Percentiles rank a stretch among this genome's conserved stretches.
Conservation (phyloP, 2,113 vertebrate species). For the Chinchilla lanigera region DNA sequence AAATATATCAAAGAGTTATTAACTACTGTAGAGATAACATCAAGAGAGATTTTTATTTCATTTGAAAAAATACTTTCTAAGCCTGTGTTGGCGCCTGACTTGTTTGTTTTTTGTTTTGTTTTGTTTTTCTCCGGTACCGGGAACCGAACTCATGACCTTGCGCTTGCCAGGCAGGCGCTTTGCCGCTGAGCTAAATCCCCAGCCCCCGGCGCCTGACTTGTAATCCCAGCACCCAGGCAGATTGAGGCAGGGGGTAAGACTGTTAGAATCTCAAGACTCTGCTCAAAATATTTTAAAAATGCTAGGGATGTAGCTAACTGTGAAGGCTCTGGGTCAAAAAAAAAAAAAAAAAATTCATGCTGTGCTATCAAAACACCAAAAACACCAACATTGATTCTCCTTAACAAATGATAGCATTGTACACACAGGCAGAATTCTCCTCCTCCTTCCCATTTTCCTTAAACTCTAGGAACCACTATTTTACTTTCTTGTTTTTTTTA, state of each 20-base stretch:
- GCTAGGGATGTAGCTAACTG: neutral
- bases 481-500: neutral
- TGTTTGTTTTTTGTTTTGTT: no score
- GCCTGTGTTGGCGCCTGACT: neutral
- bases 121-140: no score
- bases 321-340: neutral
- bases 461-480: neutral
- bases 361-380: neutral
- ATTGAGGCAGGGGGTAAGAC: neutral
- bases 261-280: neutral
- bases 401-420: neutral
- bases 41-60: neutral
- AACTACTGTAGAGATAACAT: neutral
- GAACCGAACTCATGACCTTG: no score
- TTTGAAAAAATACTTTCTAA: neutral
- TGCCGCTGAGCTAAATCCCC: no score
- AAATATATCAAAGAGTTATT: neutral
- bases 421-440: neutral
- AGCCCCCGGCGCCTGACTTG: neutral
- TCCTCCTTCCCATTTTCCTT: accelerated
- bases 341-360: neutral
- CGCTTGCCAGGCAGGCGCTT: no score
- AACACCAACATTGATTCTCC: neutral
- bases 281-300: neutral
- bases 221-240: neutral